Evolutionary conservation across 2,888 invertebrate species (phyloP), one percentile per base, ranked within the genome.

Genomic region (Mesoligia furuncula): DNA sequence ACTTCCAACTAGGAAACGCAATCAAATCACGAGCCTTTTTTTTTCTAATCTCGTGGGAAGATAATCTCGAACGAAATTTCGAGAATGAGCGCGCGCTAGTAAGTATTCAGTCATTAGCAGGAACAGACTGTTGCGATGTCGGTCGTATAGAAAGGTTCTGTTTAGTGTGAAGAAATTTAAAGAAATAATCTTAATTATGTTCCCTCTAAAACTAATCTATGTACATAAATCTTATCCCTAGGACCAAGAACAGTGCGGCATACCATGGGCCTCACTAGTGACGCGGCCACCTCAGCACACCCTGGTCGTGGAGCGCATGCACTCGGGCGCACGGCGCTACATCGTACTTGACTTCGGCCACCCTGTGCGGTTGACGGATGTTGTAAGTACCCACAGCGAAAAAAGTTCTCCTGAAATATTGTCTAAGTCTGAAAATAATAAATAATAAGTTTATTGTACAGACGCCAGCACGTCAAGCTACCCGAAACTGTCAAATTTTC

Each of bases 321-420:
- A 99, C 95, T 99, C 99, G 0, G 99, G 99, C 75, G 99, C 99
- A 0, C 97, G 99, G n/a, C 97, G 99, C 77, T 99, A 98, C 95
- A 99, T 99, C 77, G 98, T 99, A 20, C 96, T 99, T 57, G 99
- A 99, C 95, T 99, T 99, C 93, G 99, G 99, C 7, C 98, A 98
- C 87, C 98, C 98, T 0, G 97, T 99, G 73, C 95, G 99, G 2
- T 97, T 99, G 61, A 99, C 99, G 0, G 99, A 99, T 94, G 96
- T 99, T 87, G 97, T 97, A 66, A 91, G 94, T 92, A 64, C 7
- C 7, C 62, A 24, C 11, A 36, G 24, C 13, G 11, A 24, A 24
- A 4, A 2, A 36, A 62, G 1, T 24, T 36, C 36, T 61, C 61
- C 31, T 36, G 11, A 24, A 24, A 62, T 27, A 15, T 27, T 27